These are phyloP conservation scores for Sabatieria punctata DNA, from an alignment of 2,888 invertebrate genomes.

Conservation along the genomic window DNA sequence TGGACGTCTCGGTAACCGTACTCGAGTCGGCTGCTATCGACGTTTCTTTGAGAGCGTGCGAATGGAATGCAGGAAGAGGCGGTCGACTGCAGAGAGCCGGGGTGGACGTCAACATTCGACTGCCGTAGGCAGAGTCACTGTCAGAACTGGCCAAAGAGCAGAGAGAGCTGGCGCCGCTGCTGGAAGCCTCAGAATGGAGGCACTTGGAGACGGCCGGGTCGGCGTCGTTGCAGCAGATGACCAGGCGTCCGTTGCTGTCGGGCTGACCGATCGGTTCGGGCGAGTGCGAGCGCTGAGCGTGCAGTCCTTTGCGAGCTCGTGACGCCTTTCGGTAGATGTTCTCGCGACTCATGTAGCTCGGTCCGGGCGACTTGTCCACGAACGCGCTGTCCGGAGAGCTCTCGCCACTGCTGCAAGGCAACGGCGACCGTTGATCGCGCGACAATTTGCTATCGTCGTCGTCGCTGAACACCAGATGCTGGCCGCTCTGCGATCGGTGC, in stretches of 20 bases:
- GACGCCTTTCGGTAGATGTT: too few species aligned
- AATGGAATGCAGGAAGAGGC: background rate
- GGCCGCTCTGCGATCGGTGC: slow-evolving; percentile 8
- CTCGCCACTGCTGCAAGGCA: too few species aligned
- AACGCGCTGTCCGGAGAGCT: too few species aligned
- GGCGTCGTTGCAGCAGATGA: too few species aligned
- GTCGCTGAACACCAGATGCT: slow-evolving; percentile 5
- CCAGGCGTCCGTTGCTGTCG: background rate
- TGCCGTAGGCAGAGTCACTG: background rate
- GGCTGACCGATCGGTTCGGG: background rate
- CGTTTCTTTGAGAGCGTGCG: background rate
- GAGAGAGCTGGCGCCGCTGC: slow-evolving; percentile 1
- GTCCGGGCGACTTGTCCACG: too few species aligned
- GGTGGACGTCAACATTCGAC: too few species aligned
- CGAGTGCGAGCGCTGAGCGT: background rate
- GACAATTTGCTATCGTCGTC: background rate
- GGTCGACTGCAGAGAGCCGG: background rate
- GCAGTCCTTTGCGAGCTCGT: too few species aligned
- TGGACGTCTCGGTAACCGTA: slow-evolving; percentile 9
- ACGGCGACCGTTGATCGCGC: too few species aligned
- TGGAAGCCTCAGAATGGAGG: slow-evolving; percentile 1
- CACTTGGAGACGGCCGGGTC: too few species aligned
- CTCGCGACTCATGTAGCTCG: too few species aligned
- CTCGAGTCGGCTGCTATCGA: slow-evolving; percentile 2
- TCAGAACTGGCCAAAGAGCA: background rate